Evolutionary conservation across 1,140 invertebrate genomes (phyloP).

Genomic region (Drosophila pseudoobscura): DNA sequence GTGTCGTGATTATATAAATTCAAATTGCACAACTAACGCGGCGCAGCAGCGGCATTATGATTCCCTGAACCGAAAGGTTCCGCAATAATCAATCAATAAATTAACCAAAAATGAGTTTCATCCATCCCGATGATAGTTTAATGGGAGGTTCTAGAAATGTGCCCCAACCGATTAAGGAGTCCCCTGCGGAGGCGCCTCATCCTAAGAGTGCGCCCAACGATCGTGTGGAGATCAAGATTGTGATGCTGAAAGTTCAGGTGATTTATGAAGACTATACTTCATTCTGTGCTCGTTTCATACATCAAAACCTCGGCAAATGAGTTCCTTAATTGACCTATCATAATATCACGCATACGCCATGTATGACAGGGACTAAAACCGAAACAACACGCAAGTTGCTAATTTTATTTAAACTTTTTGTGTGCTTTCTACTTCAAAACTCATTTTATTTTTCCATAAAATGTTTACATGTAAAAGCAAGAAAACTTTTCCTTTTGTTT

Average conservation of each 20-base stretch:
- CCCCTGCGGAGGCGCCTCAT: background rate
- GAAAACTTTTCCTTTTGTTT: constrained; percentile 41
- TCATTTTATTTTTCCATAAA: constrained; percentile 50
- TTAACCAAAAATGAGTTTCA: constrained; percentile 62
- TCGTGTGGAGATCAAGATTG: constrained; percentile 63
- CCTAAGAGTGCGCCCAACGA: constrained; percentile 16
- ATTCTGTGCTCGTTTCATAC: too few species aligned
- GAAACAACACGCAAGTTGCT: constrained; percentile 13
- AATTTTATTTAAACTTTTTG: constrained; percentile 35
- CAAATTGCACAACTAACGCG: constrained; percentile 37
- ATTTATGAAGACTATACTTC: constrained; percentile 7
- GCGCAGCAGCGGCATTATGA: constrained; percentile 37
- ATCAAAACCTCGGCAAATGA: background rate
- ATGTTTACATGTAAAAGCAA: constrained; percentile 31
- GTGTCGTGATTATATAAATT: constrained; percentile 66
- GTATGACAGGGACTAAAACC: constrained; percentile 1
- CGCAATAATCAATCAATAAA: constrained; percentile 3
- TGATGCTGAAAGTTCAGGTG: constrained; percentile 75
- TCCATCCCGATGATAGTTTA: constrained; percentile 62
- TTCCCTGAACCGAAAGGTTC: constrained; percentile 3
- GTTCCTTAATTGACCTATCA: background rate
- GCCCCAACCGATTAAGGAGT: background rate
- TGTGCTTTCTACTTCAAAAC: constrained; percentile 28
- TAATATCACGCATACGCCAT: constrained; percentile 17
- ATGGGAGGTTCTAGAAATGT: constrained; percentile 29